Evolutionary conservation across 2,888 invertebrate genomes (phyloP), one percentile per base, ranked within the genome.

Genomic region (Malthinus seriepunctatus): DNA sequence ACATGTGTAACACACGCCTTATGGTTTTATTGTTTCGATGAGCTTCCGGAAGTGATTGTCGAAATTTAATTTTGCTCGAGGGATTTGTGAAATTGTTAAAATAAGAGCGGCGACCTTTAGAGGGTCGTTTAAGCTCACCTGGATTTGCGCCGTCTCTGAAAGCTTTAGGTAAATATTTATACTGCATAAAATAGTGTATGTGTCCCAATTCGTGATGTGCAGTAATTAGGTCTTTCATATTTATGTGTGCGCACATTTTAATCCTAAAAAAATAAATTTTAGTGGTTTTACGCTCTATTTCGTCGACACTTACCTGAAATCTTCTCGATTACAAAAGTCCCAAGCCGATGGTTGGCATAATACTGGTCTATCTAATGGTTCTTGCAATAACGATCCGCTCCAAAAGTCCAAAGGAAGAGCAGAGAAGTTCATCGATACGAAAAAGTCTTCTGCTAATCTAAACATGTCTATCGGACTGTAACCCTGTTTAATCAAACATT

Each of bases 121-220:
- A 14, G 8, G 14, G 23, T 35, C 8, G 4, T 15, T 3, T 2
- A 15, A 3, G 10, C 68, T 71, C 74, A 88, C 94, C 94, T 80
- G 95, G 94, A 81, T 96, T 97, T 1, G 96, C 95, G 0, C 95
- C 96, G 73, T 91, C 91, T 46, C 95, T 83, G 81, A 92, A 96
- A 51, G 92, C 87, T 71, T 92, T 90, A 1, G 94, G 93, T 69
- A 88, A 86, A 71, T 91, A 86, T 56, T 86, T 86, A 77, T 95
- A 95, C 33, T 90, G 88, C 70, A 93, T 79, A 80, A 93, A 95
- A 76, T 95, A 95, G 71, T 95, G 88, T 51, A 95, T 87, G 72
- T 95, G 95, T 0, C 93, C 91, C 90, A 95, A 90, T 79, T 95
- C 95, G 70, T 95, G 95, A 69, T 95, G 95, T 0, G 91, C 90